Conservation (phyloP, 2,888 invertebrate species). For the Drosophila leonis region DNA sequence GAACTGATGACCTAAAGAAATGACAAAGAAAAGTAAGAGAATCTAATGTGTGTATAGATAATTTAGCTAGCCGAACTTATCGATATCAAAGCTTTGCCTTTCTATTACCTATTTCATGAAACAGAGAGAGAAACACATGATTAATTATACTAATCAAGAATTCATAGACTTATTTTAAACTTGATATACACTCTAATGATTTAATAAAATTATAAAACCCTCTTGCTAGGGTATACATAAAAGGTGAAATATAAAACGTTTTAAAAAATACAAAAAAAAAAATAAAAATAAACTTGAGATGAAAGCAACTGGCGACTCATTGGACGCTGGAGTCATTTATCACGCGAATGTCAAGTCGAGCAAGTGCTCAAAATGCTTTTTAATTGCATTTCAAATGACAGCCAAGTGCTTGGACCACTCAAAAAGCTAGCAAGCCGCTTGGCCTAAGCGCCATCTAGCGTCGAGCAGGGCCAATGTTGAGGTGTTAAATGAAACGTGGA, state of each 20-base stretch:
- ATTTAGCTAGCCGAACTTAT: neutral
- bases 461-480: slow-evolving; percentile 33
- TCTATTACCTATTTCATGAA: neutral
- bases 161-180: neutral
- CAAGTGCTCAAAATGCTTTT: slow-evolving; percentile 76
- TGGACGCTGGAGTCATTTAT: slow-evolving; percentile 68
- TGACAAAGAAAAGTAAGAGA: no score
- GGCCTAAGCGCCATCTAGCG: slow-evolving; percentile 39
- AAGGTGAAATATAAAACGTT: slow-evolving; percentile 13
- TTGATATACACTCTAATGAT: neutral
- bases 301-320: slow-evolving; percentile 48
- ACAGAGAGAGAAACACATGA: no score
- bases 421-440: neutral
- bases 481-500: slow-evolving; percentile 63
- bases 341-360: slow-evolving; percentile 71
- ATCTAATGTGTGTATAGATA: neutral
- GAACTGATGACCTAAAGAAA: neutral
- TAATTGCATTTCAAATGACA: slow-evolving; percentile 74
- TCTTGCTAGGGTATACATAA: neutral
- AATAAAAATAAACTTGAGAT: neutral
- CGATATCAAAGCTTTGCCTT: neutral
- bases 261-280: neutral
- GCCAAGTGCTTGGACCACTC: slow-evolving; percentile 26
- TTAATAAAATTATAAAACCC: neutral
- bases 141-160: neutral